Evolutionary conservation across 2,888 invertebrate species (phyloP), one percentile per base, ranked within the genome.

Genomic region (Metacarcinus magister): DNA sequence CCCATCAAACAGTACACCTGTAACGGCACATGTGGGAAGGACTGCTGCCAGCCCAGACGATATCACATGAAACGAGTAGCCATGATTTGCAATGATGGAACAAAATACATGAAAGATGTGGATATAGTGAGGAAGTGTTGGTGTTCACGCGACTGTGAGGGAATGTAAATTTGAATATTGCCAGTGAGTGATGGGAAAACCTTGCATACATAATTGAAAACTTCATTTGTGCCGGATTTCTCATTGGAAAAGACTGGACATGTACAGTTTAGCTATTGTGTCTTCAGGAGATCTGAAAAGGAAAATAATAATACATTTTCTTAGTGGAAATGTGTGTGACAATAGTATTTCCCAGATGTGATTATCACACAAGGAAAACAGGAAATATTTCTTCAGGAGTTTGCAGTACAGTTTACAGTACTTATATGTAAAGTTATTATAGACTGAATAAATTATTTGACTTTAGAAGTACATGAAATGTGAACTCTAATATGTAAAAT

Each of bases 51-150:
- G 97, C 99, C 99, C 2, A 98, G 99, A 97, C 99, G 99, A 98
- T 99, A 99, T 98, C 98, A 99, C 97, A 95, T 95, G 90, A 98
- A 99, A 98, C 99, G 99, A 98, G 99, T 99, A 97, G 98, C 99
- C 97, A 98, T 99, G 97, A 98, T 99, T 97, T 99, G 99, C 98
- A 98, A 98, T 97, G 99, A 99, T 97, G 99, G 99, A 97, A 98
- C 99, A 96, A 98, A 99, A 97, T 99, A 99, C 98, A 99, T 99
- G 98, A 99, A 99, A 98, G 99, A 99, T 97, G 98, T 99, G 97
- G 99, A 99, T 97, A 99, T 99, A 97, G 99, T 99, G 97, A 98
- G 99, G 97, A 99, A 99, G 98, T 99, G 99, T 98, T 99, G 99
- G 97, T 97, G 97, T 67, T 96, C 96, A 43, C 75, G 96, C 75